phyloP scores from a whole-genome alignment of 2,113 vertebrate genomes.

The Orthonyx spaldingii region DNA sequence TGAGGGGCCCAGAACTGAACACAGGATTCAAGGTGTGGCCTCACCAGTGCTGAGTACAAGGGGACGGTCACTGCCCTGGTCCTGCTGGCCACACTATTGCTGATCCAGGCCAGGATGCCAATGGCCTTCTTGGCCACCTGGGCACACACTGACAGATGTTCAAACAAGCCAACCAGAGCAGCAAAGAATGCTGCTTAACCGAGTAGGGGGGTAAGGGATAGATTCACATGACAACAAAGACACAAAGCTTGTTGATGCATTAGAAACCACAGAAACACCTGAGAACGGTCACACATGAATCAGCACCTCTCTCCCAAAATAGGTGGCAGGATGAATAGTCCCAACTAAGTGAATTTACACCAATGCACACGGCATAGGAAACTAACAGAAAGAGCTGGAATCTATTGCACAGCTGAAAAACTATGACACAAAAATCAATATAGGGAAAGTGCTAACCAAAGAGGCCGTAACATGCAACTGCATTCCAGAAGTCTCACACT shows the following conservation, averaged over 20 bases:
- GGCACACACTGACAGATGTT: accelerated
- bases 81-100: neutral
- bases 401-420: neutral
- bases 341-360: neutral
- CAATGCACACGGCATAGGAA: accelerated
- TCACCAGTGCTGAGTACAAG: neutral
- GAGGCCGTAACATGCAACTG: neutral
- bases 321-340: neutral
- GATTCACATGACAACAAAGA: neutral
- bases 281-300: neutral
- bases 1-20: neutral
- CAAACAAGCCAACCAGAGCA: neutral
- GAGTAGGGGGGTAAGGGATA: neutral
- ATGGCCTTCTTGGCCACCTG: neutral
- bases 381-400: neutral
- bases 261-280: neutral
- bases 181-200: neutral
- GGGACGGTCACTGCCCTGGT: neutral
- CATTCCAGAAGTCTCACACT: neutral
- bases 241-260: neutral
- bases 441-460: neutral
- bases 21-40: accelerated
- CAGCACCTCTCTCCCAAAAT: neutral
- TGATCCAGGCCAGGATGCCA: neutral
- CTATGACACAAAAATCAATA: neutral